Percentiles rank a stretch among this genome's conserved stretches.
Evolutionary conservation across 2,888 invertebrate genomes (phyloP).

Genomic region (Acleris cristana): DNA sequence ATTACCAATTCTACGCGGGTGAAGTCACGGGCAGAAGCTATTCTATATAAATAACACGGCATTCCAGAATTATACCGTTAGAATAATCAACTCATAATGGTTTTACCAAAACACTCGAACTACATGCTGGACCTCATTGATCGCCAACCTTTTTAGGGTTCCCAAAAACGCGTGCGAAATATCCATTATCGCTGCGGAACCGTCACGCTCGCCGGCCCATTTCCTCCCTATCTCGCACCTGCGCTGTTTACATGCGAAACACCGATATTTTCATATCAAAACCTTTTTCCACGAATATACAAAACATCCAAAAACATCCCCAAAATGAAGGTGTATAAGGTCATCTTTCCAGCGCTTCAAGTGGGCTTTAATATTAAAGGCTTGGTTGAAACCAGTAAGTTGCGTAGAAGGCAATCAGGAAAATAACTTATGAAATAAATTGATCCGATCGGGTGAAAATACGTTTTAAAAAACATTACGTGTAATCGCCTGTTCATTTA

Average conservation of each 20-base stretch:
- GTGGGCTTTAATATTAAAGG: conserved; percentile 26
- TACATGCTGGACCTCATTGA: conserved; percentile 19
- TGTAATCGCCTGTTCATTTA: conserved; percentile 9
- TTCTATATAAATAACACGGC: too few relatives aligned
- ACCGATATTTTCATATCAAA: conserved; percentile 64
- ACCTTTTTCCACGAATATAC: conserved; percentile 42
- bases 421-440: conserved; percentile 35
- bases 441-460: conserved; percentile 24
- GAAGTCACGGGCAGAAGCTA: too few relatives aligned
- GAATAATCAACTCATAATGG: neutral
- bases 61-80: neutral
- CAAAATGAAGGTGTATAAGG: conserved; percentile 17
- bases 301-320: conserved; percentile 28
- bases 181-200: conserved; percentile 37
- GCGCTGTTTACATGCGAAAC: conserved; percentile 58
- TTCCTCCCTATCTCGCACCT: conserved; percentile 51
- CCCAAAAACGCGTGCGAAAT: conserved; percentile 26
- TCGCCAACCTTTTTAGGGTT: conserved; percentile 32
- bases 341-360: neutral
- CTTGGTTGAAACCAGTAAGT: conserved; percentile 28
- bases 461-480: conserved; percentile 10
- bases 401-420: conserved; percentile 35
- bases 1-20: too few relatives aligned
- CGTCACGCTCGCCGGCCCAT: conserved; percentile 51
- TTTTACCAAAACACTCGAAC: conserved; percentile 7